Evolutionary conservation across 2,113 vertebrate species (phyloP), one percentile per base, ranked within the genome.

Genomic region (Helogale parvula): DNA sequence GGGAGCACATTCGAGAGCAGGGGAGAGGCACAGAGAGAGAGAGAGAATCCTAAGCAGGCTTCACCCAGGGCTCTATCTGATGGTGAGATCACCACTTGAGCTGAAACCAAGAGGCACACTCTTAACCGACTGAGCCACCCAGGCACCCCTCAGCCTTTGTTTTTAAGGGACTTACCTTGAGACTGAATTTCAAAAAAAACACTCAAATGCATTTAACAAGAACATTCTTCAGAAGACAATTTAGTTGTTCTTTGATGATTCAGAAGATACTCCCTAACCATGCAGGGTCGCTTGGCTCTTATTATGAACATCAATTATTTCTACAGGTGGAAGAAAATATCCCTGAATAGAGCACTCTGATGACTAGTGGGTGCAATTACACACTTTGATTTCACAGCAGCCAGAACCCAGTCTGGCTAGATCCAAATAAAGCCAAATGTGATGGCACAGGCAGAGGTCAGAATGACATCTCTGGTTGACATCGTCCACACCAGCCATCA

Each of bases 401-500:
- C 54, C 33, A 63, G 63, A 60, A 47, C 19, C 47, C 69, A 74
- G 10, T 33, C 52, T 1, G 8, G 45, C 23, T 72, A n/a, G 72
- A 6, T 86, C 1, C 45, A 21, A 65, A 38, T 60, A 25, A 93
- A 69, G 68, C 15, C 45, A 91, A 83, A 79, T 45, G 5, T 60
- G 47, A 83, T 16, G 52, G 50, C 66, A 69, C 63, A 91, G 47
- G 15, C 33, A 50, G 84, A 90, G 45, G 16, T 50, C 72, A 93
- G 71, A 41, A 80, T 31, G 38, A 12, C 7, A 13, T 38, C 38
- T 95, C 52, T 21, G 35, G 38, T 15, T 9, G 15, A 14, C 45
- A 5, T 33, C 0, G 0, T 45, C 23, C 4, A 2, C 15, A 13
- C 0, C 9, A 29, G 17, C 0, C 7, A 3, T 19, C 41, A 3